phyloP scores from a whole-genome alignment of 2,797 vertebrate genomes.

The Coranthus polyacanthus region DNA sequence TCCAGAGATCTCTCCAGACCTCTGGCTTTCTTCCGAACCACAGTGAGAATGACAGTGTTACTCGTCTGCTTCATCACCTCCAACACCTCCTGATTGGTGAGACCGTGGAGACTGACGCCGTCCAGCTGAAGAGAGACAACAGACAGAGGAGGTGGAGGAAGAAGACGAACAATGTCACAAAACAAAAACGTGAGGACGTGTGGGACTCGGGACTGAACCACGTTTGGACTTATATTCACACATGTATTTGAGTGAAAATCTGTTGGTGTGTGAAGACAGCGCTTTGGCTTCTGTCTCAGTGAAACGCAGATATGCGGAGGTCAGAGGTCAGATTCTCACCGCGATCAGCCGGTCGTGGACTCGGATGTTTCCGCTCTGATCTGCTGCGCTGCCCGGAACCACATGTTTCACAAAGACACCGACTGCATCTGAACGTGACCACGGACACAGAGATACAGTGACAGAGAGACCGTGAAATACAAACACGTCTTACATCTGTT shows the following conservation, averaged over 20 bases:
- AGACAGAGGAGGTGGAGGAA: background rate
- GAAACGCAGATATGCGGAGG: too few relatives aligned
- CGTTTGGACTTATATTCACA: too few relatives aligned
- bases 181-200: too few relatives aligned
- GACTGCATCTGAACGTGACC: constrained; percentile 84
- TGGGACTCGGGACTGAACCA: too few relatives aligned
- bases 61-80: constrained; percentile 90
- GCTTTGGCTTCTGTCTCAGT: too few relatives aligned
- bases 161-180: too few relatives aligned
- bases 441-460: background rate
- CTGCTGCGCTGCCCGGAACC: constrained; percentile 93
- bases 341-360: constrained; percentile 93
- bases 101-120: constrained; percentile 90
- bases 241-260: too few relatives aligned
- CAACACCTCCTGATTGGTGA: constrained; percentile 93
- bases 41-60: constrained; percentile 88
- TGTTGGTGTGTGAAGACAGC: too few relatives aligned
- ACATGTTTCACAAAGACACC: constrained; percentile 95
- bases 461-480: background rate
- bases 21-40: constrained; percentile 86
- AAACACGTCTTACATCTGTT: too few relatives aligned
- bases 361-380: constrained; percentile 91
- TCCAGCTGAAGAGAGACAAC: constrained; percentile 89
- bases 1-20: constrained; percentile 79
- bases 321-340: constrained; percentile 80